These are phyloP conservation scores for Sorex maritimensis DNA, from an alignment of 2,797 vertebrate species.

Conservation along the genomic window DNA sequence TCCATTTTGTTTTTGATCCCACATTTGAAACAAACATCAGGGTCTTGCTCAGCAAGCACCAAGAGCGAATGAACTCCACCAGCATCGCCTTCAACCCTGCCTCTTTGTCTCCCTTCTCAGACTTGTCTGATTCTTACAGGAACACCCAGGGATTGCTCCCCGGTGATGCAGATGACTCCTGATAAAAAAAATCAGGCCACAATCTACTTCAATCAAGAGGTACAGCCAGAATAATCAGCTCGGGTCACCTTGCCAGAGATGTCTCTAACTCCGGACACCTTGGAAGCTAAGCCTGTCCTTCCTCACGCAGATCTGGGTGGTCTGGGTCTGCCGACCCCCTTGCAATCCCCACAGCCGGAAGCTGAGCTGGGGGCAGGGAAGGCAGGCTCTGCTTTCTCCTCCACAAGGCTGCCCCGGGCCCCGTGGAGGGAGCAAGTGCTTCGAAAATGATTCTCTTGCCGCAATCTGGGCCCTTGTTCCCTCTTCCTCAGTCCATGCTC, in stretches of 20 bases:
- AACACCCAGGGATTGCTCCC: neutral
- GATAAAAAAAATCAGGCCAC: neutral
- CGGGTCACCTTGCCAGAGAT: neutral
- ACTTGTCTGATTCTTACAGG: neutral
- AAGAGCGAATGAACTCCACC: neutral
- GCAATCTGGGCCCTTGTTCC: neutral
- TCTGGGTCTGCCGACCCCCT: neutral
- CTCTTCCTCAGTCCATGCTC: constrained; percentile 9
- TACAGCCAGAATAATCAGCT: neutral
- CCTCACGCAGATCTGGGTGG: neutral
- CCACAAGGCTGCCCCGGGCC: neutral
- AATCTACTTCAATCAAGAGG: neutral
- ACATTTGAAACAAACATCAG: neutral
- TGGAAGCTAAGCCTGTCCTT: neutral
- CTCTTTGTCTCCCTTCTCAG: too few species aligned
- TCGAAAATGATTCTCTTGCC: neutral
- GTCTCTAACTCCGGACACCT: neutral
- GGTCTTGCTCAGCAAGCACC: neutral
- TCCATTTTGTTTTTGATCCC: neutral
- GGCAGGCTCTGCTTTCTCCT: neutral
- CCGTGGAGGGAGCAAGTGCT: neutral
- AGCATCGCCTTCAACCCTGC: neutral
- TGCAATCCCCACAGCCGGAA: constrained; percentile 37
- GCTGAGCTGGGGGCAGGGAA: constrained; percentile 36
- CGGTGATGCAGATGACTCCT: neutral